Percentiles rank a stretch among this genome's conserved stretches.
Evolutionary conservation across 2,888 invertebrate genomes (phyloP).

Genomic region (Athrips mouffetella): DNA sequence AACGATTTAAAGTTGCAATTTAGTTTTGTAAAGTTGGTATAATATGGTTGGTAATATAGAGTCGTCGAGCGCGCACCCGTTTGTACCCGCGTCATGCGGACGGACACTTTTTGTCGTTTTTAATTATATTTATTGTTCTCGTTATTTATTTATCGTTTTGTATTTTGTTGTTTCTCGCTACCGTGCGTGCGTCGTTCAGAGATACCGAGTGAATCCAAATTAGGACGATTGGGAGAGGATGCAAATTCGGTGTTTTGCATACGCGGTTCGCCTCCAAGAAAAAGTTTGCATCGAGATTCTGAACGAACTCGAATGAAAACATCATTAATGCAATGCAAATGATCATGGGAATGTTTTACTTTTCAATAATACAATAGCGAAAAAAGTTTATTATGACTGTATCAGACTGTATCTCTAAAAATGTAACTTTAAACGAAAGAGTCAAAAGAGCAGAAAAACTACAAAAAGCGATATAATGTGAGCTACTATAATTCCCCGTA

Average conservation of each 20-base stretch:
- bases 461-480: background rate
- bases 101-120: slow-evolving; percentile 73
- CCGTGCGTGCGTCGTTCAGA: slow-evolving; percentile 70
- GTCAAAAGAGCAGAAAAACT: background rate
- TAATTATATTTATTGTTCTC: slow-evolving; percentile 77
- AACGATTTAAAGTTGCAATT: slow-evolving; percentile 36
- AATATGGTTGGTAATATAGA: slow-evolving; percentile 59
- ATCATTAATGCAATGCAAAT: slow-evolving; percentile 65
- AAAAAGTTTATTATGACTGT: slow-evolving; percentile 10
- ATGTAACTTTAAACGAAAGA: background rate
- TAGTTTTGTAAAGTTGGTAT: slow-evolving; percentile 30
- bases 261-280: slow-evolving; percentile 34
- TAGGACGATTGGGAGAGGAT: slow-evolving; percentile 57
- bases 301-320: slow-evolving; percentile 55
- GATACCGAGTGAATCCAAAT: slow-evolving; percentile 71
- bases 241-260: slow-evolving; percentile 69
- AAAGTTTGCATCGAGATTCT: slow-evolving; percentile 46
- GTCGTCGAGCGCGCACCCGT: slow-evolving; percentile 65
- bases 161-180: slow-evolving; percentile 64
- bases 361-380: slow-evolving; percentile 18
- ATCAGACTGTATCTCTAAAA: slow-evolving; percentile 20
- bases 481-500: background rate
- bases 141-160: slow-evolving; percentile 74
- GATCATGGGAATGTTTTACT: slow-evolving; percentile 42
- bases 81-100: slow-evolving; percentile 67